A percentile compares a stretch with the other conserved stretches of the same genome.
These are phyloP conservation scores for Erebia palarica DNA, from an alignment of 2,888 invertebrate genomes.

Conservation along the genomic window DNA sequence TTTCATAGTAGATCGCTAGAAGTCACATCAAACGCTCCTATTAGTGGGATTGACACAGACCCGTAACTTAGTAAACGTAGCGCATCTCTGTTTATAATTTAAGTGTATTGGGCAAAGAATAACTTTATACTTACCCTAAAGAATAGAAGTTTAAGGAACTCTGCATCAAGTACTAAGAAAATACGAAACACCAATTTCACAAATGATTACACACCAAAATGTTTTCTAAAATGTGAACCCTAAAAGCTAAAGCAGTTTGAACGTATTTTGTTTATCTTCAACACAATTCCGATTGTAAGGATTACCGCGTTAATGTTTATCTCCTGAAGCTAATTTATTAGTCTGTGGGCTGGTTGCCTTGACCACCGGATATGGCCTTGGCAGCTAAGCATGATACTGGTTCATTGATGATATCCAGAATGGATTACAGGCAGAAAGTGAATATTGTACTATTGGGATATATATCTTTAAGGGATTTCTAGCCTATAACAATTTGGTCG, in stretches of 20 bases:
- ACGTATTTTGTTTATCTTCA: background rate
- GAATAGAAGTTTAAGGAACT: background rate
- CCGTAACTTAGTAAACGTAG: too few relatives aligned
- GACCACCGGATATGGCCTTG: conserved; percentile 18
- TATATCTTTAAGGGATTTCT: too few relatives aligned
- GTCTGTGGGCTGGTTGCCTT: conserved; percentile 7
- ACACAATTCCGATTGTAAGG: conserved; percentile 2
- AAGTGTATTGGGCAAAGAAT: background rate
- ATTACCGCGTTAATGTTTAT: conserved; percentile 12
- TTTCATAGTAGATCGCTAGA: too few relatives aligned
- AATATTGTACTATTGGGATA: too few relatives aligned
- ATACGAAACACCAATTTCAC: conserved; percentile 11
- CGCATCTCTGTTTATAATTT: too few relatives aligned
- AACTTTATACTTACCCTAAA: background rate
- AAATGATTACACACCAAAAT: conserved; percentile 1
- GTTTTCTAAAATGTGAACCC: background rate
- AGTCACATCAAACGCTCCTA: too few relatives aligned
- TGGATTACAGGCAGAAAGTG: too few relatives aligned
- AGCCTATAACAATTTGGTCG: too few relatives aligned
- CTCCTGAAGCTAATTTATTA: background rate
- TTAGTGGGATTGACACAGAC: too few relatives aligned
- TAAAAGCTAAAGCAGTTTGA: background rate
- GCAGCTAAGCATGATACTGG: background rate
- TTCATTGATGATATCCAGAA: background rate
- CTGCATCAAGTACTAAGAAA: background rate